These are phyloP conservation scores for Coenonympha arcania DNA, from an alignment of 2,888 invertebrate genomes.

Conservation along the genomic window DNA sequence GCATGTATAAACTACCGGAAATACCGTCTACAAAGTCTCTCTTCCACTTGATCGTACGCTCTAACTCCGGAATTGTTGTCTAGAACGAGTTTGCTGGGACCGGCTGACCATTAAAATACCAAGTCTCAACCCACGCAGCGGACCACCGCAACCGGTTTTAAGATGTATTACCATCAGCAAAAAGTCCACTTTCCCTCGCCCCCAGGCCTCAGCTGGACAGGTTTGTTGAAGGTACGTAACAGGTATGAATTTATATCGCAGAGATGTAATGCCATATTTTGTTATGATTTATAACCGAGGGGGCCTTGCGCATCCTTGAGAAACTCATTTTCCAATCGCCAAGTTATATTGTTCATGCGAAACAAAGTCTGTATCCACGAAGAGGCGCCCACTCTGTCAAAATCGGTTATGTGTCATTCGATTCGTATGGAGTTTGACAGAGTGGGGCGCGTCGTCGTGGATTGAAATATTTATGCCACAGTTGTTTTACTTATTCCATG, in stretches of 20 bases:
- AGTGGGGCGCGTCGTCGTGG: too few species aligned
- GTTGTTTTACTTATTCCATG: too few species aligned
- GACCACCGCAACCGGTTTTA: conserved; percentile 14
- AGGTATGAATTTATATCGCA: conserved; percentile 23
- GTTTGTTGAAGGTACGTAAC: conserved; percentile 25
- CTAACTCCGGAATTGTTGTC: conserved; percentile 24
- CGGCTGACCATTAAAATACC: conserved; percentile 33
- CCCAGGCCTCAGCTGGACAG: conserved; percentile 2
- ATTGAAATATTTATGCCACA: too few species aligned
- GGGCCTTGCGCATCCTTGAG: conserved; percentile 5
- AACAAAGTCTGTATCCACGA: neutral
- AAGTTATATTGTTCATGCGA: neutral
- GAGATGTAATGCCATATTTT: neutral
- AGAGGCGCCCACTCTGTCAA: too few species aligned
- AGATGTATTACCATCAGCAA: conserved; percentile 6
- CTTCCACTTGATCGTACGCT: conserved; percentile 23
- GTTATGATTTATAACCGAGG: neutral
- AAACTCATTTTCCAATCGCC: neutral
- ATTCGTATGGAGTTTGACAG: too few species aligned
- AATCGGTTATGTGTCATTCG: too few species aligned
- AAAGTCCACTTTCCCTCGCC: conserved; percentile 21
- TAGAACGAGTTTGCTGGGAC: conserved; percentile 31
- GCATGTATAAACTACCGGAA: conserved; percentile 11
- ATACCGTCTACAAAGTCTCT: conserved; percentile 20
- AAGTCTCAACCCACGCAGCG: conserved; percentile 25